Evolutionary conservation across 2,888 invertebrate species (phyloP).

Genomic region (Drosophila yooni): DNA sequence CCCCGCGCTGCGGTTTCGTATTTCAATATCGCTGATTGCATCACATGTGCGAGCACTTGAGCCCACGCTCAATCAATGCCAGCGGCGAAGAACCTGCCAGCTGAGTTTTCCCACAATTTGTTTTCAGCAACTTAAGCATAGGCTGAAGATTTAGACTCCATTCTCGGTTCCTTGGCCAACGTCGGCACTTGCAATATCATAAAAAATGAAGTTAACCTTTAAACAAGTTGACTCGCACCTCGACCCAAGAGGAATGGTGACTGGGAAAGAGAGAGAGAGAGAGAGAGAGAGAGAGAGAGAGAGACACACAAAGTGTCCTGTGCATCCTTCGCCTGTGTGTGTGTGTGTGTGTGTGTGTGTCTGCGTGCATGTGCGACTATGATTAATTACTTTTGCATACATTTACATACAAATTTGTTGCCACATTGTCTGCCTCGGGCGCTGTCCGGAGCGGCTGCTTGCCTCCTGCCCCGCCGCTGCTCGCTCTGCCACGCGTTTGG

Average conservation of each 20-base stretch:
- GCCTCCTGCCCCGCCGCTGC: constrained; percentile 11
- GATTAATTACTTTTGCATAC: constrained; percentile 80
- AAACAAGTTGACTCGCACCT: constrained; percentile 70
- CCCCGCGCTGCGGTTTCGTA: constrained; percentile 58
- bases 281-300: constrained; percentile 9
- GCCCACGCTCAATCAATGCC: constrained; percentile 37
- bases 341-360: constrained; percentile 37
- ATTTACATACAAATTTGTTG: constrained; percentile 82
- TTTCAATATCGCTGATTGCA: constrained; percentile 65
- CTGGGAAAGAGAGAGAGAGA: constrained; percentile 3
- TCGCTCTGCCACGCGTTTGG: constrained; percentile 31
- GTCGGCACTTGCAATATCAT: constrained; percentile 40
- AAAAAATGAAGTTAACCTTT: constrained; percentile 78
- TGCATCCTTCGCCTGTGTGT: constrained; percentile 32
- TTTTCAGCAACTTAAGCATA: background rate
- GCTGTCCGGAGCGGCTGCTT: constrained; percentile 41
- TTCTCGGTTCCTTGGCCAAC: background rate
- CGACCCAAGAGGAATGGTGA: background rate
- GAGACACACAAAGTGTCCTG: constrained; percentile 25
- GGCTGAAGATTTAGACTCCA: background rate
- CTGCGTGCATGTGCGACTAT: constrained; percentile 78
- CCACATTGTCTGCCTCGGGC: constrained; percentile 77
- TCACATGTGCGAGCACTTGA: constrained; percentile 33
- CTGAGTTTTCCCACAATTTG: background rate
- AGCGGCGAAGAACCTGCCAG: constrained; percentile 8